Percentiles rank a stretch among this genome's conserved stretches.
These are phyloP conservation scores for Pentalonia nigronervosa DNA, from an alignment of 1,140 invertebrate genomes.

Conservation along the genomic window DNA sequence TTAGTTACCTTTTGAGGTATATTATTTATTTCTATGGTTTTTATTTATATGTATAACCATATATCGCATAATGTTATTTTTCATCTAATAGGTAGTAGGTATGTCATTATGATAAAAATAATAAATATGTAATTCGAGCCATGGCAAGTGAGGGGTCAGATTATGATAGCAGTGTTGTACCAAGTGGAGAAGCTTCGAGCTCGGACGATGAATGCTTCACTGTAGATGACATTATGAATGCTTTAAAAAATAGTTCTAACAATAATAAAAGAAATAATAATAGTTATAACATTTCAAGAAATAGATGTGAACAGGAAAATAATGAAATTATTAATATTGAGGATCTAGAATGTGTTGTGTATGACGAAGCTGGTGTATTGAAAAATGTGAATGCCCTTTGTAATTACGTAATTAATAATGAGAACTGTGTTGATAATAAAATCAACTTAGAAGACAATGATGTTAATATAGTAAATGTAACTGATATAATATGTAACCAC, in stretches of 20 bases:
- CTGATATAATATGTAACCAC: background rate
- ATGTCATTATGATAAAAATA: background rate
- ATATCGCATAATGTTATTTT: background rate
- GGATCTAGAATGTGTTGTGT: too few species aligned
- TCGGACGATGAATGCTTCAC: too few species aligned
- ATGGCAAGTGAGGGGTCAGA: background rate
- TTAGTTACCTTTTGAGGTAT: background rate
- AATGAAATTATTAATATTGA: too few species aligned
- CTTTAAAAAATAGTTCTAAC: too few species aligned
- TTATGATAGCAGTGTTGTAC: background rate
- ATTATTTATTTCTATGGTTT: background rate
- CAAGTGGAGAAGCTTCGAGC: too few species aligned
- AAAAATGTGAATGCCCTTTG: too few species aligned
- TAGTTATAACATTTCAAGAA: too few species aligned
- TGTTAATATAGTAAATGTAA: background rate
- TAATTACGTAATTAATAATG: background rate
- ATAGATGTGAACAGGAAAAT: too few species aligned
- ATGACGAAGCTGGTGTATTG: too few species aligned
- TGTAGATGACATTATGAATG: too few species aligned
- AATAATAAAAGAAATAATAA: too few species aligned
- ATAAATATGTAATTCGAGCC: slow-evolving; percentile 20
- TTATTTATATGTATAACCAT: background rate
- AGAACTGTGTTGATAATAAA: background rate
- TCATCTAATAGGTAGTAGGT: background rate
- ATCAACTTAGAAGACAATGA: background rate